A percentile compares a stretch with the other conserved stretches of the same genome.
Evolutionary conservation across 2,113 vertebrate genomes (phyloP).

Genomic region (Mesocricetus auratus): DNA sequence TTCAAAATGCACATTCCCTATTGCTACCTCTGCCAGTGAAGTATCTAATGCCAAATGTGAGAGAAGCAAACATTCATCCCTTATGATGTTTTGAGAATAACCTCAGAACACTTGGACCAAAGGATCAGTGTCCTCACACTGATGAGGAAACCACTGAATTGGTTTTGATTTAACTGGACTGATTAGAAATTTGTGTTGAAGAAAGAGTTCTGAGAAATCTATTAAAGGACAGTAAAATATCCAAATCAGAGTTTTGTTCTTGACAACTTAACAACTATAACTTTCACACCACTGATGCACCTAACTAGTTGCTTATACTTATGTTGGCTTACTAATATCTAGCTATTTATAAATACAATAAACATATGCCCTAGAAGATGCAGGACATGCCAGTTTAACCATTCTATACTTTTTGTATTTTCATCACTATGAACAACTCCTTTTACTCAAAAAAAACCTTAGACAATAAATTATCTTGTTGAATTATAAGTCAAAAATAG

Average conservation of each 20-base stretch:
- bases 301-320: background rate
- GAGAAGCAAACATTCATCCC: background rate
- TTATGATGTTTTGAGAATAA: background rate
- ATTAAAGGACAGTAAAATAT: background rate
- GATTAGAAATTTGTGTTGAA: background rate
- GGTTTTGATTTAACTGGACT: background rate
- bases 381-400: background rate
- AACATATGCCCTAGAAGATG: background rate
- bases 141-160: background rate
- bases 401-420: background rate
- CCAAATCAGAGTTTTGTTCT: background rate
- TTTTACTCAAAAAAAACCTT: background rate
- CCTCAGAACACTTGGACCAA: background rate
- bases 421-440: background rate
- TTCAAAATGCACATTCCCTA: background rate
- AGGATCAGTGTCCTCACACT: background rate
- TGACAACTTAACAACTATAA: background rate
- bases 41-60: background rate
- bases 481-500: background rate
- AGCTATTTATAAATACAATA: background rate
- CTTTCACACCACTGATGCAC: background rate
- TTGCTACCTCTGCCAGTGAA: background rate
- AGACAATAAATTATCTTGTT: background rate
- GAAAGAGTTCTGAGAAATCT: background rate
- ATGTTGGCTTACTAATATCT: background rate